Evolutionary conservation across 2,797 vertebrate genomes (phyloP).

Genomic region (Gobionotothen gibberifrons): DNA sequence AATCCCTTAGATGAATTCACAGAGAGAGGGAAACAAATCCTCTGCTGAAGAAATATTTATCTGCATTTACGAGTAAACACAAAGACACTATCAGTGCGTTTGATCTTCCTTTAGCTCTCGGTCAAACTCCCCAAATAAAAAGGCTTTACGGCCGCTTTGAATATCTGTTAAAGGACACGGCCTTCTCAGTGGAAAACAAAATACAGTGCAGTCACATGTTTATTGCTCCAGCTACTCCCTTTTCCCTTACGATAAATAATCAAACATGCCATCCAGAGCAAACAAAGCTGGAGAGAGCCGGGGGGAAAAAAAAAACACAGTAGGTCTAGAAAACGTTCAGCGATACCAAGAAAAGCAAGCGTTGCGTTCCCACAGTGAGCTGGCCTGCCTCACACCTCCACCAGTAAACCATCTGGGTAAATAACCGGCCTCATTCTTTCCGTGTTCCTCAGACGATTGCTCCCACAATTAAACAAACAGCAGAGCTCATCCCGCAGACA

Average conservation of each 20-base stretch:
- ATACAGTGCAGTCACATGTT: conserved; percentile 94
- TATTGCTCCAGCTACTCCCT: conserved; percentile 95
- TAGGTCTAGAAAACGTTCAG: conserved; percentile 90
- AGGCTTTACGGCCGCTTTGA: conserved; percentile 88
- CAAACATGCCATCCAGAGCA: conserved; percentile 97
- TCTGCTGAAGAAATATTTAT: conserved; percentile 63
- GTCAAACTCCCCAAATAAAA: conserved; percentile 87
- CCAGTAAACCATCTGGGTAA: conserved; percentile 96
- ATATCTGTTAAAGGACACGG: conserved; percentile 92
- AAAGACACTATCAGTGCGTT: conserved; percentile 67
- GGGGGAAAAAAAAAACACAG: conserved; percentile 83
- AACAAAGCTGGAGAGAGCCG: conserved; percentile 91
- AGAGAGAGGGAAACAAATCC: conserved; percentile 26
- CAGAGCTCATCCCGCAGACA: conserved; percentile 77
- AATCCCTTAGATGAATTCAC: conserved; percentile 54
- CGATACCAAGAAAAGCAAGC: conserved; percentile 94
- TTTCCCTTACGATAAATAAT: conserved; percentile 98
- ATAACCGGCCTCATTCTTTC: conserved; percentile 96
- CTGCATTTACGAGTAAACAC: conserved; percentile 62
- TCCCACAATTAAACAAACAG: conserved; percentile 96
- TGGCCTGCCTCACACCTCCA: conserved; percentile 95
- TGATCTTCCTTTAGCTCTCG: conserved; percentile 85
- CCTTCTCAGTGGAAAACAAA: conserved; percentile 96
- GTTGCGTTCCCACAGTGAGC: conserved; percentile 91
- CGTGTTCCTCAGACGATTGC: conserved; percentile 92